A percentile compares a stretch with the other conserved stretches of the same genome.
These are phyloP conservation scores for Hoplodrina blanda DNA, from an alignment of 2,888 invertebrate genomes.

Conservation along the genomic window DNA sequence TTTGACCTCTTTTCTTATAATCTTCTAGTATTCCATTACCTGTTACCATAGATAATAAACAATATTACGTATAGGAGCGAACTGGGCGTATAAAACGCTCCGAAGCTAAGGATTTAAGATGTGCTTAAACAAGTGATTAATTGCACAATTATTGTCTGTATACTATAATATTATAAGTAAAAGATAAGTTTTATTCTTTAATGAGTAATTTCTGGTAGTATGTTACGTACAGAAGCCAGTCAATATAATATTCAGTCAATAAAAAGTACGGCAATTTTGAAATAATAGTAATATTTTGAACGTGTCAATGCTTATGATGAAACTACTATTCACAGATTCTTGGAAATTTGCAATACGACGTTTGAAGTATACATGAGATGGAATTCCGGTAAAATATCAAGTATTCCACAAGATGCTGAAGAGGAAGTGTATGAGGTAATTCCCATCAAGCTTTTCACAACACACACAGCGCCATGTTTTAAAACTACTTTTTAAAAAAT, in stretches of 20 bases:
- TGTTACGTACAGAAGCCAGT: no score
- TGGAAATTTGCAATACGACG: conserved; percentile 92
- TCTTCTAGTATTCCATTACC: background rate
- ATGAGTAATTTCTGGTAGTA: no score
- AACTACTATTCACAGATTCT: conserved; percentile 82
- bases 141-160: no score
- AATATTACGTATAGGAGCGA: background rate
- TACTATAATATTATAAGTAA: no score
- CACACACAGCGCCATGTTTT: no score
- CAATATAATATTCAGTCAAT: no score
- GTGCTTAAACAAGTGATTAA: no score
- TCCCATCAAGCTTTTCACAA: background rate
- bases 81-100: background rate
- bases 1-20: conserved; percentile 40
- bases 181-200: no score
- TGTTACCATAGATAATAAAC: background rate
- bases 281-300: background rate
- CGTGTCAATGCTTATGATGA: background rate
- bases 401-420: conserved; percentile 93
- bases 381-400: conserved; percentile 91
- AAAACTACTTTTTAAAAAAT: no score
- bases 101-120: background rate
- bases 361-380: conserved; percentile 93
- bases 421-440: conserved; percentile 89
- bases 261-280: no score